These are phyloP conservation scores for Brienomyrus brachyistius DNA, from an alignment of 2,113 vertebrate genomes.

Conservation along the genomic window DNA sequence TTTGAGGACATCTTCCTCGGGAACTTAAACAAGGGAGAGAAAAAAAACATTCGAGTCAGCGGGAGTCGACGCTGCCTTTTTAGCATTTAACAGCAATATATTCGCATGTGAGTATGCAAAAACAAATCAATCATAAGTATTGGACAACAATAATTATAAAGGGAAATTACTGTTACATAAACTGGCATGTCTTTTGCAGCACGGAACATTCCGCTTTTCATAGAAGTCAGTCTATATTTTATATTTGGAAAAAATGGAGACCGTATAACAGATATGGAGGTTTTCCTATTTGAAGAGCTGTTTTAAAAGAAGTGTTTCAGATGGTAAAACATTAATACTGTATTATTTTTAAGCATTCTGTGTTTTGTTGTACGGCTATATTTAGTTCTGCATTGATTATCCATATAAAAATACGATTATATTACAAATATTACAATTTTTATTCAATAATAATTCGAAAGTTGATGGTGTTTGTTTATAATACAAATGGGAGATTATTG, in stretches of 20 bases:
- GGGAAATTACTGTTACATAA: background rate
- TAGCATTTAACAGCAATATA: background rate
- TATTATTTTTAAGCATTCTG: background rate
- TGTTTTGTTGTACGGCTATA: background rate
- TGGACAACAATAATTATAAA: background rate
- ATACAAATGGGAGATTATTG: background rate
- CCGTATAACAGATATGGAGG: background rate
- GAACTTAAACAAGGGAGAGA: conserved; percentile 59
- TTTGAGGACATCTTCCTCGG: conserved; percentile 87
- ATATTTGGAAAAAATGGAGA: background rate
- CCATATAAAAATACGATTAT: background rate
- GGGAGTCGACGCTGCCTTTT: background rate
- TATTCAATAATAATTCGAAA: background rate
- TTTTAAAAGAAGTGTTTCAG: background rate
- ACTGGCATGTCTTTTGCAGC: background rate
- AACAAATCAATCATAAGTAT: background rate
- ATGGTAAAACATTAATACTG: background rate
- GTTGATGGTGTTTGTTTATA: background rate
- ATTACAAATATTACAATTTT: background rate
- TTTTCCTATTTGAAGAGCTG: background rate
- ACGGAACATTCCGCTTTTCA: background rate
- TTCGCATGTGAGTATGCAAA: conserved; percentile 8
- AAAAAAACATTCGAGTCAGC: conserved; percentile 10
- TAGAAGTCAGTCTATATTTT: background rate
- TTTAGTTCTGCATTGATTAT: background rate